Percentiles rank a stretch among this genome's conserved stretches.
phyloP scores from a whole-genome alignment of 2,113 vertebrate species.

The Tetrax tetrax region DNA sequence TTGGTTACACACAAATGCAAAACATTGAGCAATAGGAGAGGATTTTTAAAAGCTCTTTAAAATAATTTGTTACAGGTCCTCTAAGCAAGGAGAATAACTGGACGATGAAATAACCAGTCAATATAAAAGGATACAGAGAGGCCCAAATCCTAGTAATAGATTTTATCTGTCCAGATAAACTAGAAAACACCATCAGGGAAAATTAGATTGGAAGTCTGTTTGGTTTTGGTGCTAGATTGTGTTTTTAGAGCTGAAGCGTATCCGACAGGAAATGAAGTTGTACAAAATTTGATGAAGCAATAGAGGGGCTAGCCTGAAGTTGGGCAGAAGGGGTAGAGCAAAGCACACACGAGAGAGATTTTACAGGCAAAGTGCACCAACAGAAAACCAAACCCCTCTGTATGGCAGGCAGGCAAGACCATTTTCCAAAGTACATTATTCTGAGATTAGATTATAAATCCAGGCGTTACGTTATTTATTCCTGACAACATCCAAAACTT shows the following conservation, averaged over 20 bases:
- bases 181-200: neutral
- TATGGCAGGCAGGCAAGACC: neutral
- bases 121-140: neutral
- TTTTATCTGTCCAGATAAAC: slow-evolving; percentile 2
- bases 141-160: neutral
- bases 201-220: neutral
- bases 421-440: neutral
- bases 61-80: neutral
- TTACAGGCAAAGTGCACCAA: neutral
- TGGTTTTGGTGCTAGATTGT: neutral
- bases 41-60: neutral
- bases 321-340: neutral
- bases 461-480: neutral
- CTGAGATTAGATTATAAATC: neutral
- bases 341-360: neutral
- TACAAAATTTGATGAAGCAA: neutral
- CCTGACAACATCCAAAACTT: neutral
- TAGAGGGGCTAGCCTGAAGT: neutral
- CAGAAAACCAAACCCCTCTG: neutral
- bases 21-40: neutral
- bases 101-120: neutral
- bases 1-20: neutral
- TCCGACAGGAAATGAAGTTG: neutral
- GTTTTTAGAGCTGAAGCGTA: neutral
- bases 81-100: neutral